Percentiles rank a stretch among this genome's conserved stretches.
These are phyloP conservation scores for Mechanitis messenoides DNA, from an alignment of 2,888 invertebrate species.

Conservation along the genomic window DNA sequence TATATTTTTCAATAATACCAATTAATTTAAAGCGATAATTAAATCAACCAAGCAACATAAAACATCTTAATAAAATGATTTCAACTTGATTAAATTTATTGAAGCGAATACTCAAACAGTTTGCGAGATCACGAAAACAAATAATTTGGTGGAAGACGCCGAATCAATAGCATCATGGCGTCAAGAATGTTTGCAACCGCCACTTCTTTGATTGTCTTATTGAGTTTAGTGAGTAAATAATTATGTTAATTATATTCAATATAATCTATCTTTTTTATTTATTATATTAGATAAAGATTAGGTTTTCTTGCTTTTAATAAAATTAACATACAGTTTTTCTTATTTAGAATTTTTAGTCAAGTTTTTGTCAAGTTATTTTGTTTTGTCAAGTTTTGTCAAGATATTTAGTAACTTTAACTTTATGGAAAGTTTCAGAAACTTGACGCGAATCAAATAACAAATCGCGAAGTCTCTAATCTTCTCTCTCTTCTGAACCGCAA, in stretches of 20 bases:
- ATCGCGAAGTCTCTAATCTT: slow-evolving; percentile 21
- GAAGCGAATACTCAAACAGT: slow-evolving; percentile 21
- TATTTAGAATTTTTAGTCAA: too few species aligned
- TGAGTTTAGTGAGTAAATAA: slow-evolving; percentile 13
- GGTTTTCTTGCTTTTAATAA: neutral
- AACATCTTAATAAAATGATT: slow-evolving; percentile 14
- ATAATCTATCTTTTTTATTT: neutral
- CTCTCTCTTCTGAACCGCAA: slow-evolving; percentile 38
- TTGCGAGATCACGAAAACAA: slow-evolving; percentile 17
- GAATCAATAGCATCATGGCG: slow-evolving; percentile 13
- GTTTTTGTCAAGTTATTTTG: neutral
- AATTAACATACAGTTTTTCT: neutral
- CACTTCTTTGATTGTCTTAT: neutral
- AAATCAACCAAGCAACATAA: slow-evolving; percentile 8
- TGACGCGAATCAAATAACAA: slow-evolving; percentile 3
- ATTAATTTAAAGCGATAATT: neutral
- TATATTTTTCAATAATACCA: neutral
- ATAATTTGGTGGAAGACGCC: slow-evolving; percentile 21
- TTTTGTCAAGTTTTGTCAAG: too few species aligned
- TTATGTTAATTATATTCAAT: neutral
- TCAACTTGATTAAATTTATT: slow-evolving; percentile 28
- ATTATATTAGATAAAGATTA: neutral
- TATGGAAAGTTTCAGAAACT: slow-evolving; percentile 13
- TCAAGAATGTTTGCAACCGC: slow-evolving; percentile 12
- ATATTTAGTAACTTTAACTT: neutral